phyloP scores from a whole-genome alignment of 64 coral and sea anemone species.

The Pachyseris speciosa region DNA sequence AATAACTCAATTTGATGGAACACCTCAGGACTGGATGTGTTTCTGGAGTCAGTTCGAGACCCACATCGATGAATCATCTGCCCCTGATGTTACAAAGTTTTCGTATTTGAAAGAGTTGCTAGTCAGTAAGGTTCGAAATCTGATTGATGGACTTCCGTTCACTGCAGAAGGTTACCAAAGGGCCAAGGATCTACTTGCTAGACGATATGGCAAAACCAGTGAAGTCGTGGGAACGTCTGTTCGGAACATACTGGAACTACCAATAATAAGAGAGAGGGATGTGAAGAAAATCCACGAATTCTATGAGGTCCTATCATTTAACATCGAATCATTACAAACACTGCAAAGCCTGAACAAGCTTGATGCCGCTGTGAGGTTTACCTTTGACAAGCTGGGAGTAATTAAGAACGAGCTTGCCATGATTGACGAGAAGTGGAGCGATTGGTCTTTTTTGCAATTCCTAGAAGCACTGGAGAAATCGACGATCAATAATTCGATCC shows the following conservation, averaged over 20 bases:
- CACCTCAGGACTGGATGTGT: no score
- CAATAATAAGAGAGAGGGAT: conserved; percentile 17
- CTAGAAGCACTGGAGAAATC: conserved; percentile 41
- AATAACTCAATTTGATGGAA: no score
- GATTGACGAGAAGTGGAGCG: conserved; percentile 47
- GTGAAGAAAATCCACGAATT: conserved; percentile 54
- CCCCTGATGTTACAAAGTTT: conserved; percentile 29
- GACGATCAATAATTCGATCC: conserved; percentile 36
- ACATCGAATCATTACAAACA: conserved; percentile 47
- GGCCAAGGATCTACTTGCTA: conserved; percentile 9
- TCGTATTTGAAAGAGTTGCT: conserved; percentile 62
- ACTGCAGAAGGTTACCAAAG: conserved; percentile 29
- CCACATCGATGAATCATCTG: conserved; percentile 23
- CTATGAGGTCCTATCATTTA: conserved; percentile 44
- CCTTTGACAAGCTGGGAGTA: conserved; percentile 42
- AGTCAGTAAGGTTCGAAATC: conserved; percentile 36
- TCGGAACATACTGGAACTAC: conserved; percentile 36
- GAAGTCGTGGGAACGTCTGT: conserved; percentile 27
- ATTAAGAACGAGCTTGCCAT: conserved; percentile 35
- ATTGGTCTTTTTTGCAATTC: conserved; percentile 41
- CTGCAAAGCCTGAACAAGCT: conserved; percentile 24
- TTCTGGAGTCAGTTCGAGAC: conserved; percentile 23
- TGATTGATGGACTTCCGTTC: conserved; percentile 56
- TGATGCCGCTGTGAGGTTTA: conserved; percentile 31
- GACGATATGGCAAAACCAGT: conserved; percentile 30